Base-by-base conservation (phyloP, 1,140 invertebrate genomes). In the Aphelinus atriplicis region DNA sequence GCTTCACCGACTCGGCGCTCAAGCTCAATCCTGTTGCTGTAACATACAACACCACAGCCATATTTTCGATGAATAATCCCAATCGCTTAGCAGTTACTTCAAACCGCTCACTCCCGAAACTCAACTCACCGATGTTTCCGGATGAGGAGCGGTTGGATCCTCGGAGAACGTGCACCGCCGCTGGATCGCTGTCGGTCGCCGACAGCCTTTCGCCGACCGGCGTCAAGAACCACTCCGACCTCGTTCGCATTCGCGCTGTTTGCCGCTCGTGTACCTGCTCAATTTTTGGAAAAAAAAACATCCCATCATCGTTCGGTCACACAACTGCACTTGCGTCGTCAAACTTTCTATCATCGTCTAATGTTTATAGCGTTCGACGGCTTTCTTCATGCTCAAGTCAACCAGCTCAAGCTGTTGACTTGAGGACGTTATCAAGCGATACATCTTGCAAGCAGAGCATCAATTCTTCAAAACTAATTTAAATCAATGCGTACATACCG, bases 191-290 rank as follows among this genome's bases (percentile, higher is more conserved):
- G 73, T 89, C 88, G 50, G 87, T 86, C 46, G 82, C 83, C 3
- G 81, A 69, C 50, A 86, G 78, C 80, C 83, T 81, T 82, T 87
- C 88, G 65, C 87, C 85, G 66, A 92, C 91, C 62, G 93, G 93
- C 79, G 93, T 93, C 82, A 97, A 91, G 90, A 97, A 97, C 96
- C 96, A 98, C 86, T 97, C 96, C 61, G 95, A 97, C 80, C 96
- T 91, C 61, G 95, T 96, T 86, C 94, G 91, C 96, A 98, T 97
- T 79, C 96, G 90, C 84, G 94, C 95, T 71, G 95, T 94, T 91
- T 98, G 96, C 84, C 95, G 90, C 89, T 97, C 95, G 89, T 97
- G 96, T 75, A 97, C 96, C 94, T 95, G 88, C 80, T 26, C 26
- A 26, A 26, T 26, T 26, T 26, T 26, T 26, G 26, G 26, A 26